Evolutionary conservation across 2,888 invertebrate species (phyloP), one percentile per base, ranked within the genome.

Genomic region (Torymus tubicola): DNA sequence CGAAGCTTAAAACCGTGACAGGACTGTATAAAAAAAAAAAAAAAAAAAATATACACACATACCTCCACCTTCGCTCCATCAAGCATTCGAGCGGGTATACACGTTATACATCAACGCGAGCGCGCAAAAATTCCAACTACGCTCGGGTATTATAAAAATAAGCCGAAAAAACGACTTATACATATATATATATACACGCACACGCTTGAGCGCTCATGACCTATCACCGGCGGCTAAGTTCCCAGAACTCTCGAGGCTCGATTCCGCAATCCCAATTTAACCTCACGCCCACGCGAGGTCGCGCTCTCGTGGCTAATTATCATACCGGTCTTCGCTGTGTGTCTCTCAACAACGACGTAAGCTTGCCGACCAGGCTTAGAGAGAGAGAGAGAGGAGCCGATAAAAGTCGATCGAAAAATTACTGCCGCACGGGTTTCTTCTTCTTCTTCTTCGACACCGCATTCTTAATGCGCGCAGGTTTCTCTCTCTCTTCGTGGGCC

Each of bases 201-300:
- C 5, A 8, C 42, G 8, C 31, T 1, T 3, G 8, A 8, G 42
- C 42, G 21, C 57, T 67, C 58, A 21, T 74, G 73, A 74, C 79
- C 79, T 69, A 74, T 74, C 71, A 71, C 83, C 85, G 68, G 82
- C 83, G 81, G 60, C 31, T 58, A 16, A 42, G 55, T 85, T 84
- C 69, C 68, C 70, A 65, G 70, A 89, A 87, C 87, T 8, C 42
- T 8, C 42, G 42, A 42, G 1, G 42, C 42, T 5, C 87, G 88
- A 89, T 89, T 89, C 87, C 88, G 88, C 88, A 89, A 89, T 88
- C 87, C 77, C 53, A 57, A 55, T 31, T 69, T 74, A 63, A 75
- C 74, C 74, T 58, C 18, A 71, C 85, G 86, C 85, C 85, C 85
- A 84, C 85, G 78, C 84, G 81, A 63, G 81, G 83, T 71, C 82